Base-by-base conservation (phyloP, 2,888 invertebrate species). In the Nycteola revayana region DNA sequence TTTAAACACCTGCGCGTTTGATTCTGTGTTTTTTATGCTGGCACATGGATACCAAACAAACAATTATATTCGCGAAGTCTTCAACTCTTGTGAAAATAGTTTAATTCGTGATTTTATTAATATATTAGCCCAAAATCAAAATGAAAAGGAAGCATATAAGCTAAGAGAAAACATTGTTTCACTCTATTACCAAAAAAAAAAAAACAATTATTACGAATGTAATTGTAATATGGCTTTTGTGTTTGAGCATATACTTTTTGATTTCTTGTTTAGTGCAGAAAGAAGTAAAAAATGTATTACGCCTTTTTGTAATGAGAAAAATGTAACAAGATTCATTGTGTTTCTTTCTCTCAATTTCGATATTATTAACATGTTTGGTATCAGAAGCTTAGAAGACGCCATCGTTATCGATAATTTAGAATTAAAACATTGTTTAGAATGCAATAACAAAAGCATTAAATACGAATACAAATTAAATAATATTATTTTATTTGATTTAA, bases 171-270 rank as follows among this genome's bases (percentile, higher is more conserved):
- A 30, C 9, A 36, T 36, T 10, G 10, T 36, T 36, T 29, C 29
- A 22, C 36, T 17, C 25, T 36, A 26, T 36, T 36, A 36, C 36
- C 9, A 36, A 26, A 36, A 25, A 25, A 8, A 8, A 8, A 25
- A 35, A 32, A 32, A 36, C 36, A 36, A 36, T 36, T 28, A 26
- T 24, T 36, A 32, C 28, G 36, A 28, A 36, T 36, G 37, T 17
- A 28, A 37, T 37, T 14, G 37, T 37, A 37, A 37, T 37, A 37
- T 37, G 37, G 32, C 37, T 37, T 37, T 37, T 36, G 24, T 36
- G 23, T 36, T 36, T 36, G 29, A 29, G 21, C 35, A 35, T 21
- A 28, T 34, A 25, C 34, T 34, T 34, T 28, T 29, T 26, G 26
- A 30, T 26, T 30, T 26, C 26, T 31, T 27, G 31, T 36, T 18